Conservation (phyloP, 2,888 invertebrate genomes). For the Athalia circularis region DNA sequence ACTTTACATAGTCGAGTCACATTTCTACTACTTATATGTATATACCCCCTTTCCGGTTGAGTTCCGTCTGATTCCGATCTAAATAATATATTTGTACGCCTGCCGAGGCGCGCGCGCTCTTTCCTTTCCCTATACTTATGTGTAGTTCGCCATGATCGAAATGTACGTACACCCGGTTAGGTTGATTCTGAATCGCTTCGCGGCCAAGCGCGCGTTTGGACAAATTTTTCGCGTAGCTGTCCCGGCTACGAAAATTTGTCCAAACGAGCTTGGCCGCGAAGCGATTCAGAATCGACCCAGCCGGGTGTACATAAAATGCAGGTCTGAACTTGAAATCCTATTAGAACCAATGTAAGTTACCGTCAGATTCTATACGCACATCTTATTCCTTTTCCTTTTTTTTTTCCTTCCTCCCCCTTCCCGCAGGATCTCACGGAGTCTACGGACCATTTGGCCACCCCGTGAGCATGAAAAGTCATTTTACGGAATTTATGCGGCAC, state of each 20-base stretch:
- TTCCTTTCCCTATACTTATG: not conserved
- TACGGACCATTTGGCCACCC: no score
- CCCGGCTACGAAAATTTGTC: no score
- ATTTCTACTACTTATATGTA: conserved; percentile 2
- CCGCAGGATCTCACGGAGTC: not conserved
- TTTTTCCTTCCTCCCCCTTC: no score
- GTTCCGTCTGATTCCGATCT: conserved; percentile 52
- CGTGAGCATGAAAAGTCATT: no score
- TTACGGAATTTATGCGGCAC: no score
- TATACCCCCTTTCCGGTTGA: conserved; percentile 42
- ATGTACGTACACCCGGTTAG: no score
- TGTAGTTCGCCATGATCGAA: conserved; percentile 24
- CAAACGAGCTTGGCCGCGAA: no score
- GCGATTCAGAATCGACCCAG: no score
- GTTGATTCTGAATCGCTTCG: no score
- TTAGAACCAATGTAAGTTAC: conserved; percentile 9
- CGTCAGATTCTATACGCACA: conserved; percentile 15
- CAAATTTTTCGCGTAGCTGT: no score
- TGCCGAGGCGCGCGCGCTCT: not conserved
- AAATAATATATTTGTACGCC: conserved; percentile 52
- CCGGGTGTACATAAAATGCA: no score
- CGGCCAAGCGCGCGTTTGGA: no score
- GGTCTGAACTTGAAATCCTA: conserved; percentile 28
- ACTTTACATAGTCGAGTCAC: conserved; percentile 47
- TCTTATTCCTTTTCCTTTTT: not conserved